These are phyloP conservation scores for Crypturellus tataupa DNA, from an alignment of 2,797 vertebrate genomes.

Conservation along the genomic window DNA sequence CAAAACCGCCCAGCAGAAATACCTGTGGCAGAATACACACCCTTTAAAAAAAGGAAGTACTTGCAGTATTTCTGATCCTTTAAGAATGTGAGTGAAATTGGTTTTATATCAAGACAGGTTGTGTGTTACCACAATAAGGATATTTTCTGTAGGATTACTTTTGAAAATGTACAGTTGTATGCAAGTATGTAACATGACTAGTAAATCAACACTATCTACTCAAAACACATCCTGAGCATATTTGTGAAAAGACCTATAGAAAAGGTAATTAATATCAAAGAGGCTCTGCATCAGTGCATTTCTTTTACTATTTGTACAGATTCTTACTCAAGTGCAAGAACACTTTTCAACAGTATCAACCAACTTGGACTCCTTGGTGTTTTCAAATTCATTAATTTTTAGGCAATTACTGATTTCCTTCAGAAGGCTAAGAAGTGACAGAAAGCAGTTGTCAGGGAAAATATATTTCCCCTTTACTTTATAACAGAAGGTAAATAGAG, in stretches of 20 bases:
- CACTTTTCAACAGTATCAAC: neutral
- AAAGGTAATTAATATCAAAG: neutral
- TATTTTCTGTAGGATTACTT: neutral
- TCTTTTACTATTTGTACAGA: neutral
- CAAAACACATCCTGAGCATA: neutral
- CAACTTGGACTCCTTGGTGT: neutral
- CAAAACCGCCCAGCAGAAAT: neutral
- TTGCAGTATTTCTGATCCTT: neutral
- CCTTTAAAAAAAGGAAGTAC: neutral
- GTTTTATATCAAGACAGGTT: neutral
- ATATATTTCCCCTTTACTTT: neutral
- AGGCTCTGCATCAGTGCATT: neutral
- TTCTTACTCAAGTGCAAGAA: neutral
- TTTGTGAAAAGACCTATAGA: neutral
- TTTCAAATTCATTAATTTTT: slow-evolving; percentile 25
- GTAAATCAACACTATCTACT: neutral
- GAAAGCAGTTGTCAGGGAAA: neutral
- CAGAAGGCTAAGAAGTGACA: neutral
- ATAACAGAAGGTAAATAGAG: slow-evolving; percentile 15
- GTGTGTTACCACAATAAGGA: neutral
- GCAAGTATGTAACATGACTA: neutral
- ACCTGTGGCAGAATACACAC: neutral
- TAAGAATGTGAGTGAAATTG: neutral
- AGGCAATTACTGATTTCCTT: neutral
- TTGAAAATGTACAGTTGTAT: neutral